Conservation (phyloP, 2,113 vertebrate species). For the Tragulus kanchil region DNA sequence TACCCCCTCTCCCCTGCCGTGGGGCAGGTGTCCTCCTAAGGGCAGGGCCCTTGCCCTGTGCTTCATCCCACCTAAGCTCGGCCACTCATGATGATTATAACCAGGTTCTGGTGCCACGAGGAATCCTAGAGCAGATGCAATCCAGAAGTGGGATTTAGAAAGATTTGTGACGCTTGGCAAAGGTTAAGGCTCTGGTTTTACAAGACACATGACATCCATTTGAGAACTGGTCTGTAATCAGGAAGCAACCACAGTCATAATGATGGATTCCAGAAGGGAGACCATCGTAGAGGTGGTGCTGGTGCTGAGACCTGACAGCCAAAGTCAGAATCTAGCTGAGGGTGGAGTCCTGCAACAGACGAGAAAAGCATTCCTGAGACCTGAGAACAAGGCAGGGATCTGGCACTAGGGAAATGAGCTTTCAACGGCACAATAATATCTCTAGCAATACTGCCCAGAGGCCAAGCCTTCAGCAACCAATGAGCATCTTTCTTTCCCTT, state of each 20-base stretch:
- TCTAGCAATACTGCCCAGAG: background rate
- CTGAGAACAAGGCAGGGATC: background rate
- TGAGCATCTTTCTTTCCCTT: background rate
- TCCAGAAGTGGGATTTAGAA: background rate
- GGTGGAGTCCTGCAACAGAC: background rate
- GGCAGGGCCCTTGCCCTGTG: background rate
- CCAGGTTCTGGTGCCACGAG: background rate
- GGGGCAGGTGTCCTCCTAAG: background rate
- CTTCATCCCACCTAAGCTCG: background rate
- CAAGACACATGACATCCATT: background rate
- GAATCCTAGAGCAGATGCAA: background rate
- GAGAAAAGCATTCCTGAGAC: background rate
- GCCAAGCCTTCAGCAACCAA: background rate
- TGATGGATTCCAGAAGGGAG: background rate
- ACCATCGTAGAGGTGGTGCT: background rate
- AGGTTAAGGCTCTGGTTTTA: background rate
- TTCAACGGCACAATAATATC: background rate
- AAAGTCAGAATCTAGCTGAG: background rate
- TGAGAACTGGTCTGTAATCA: background rate
- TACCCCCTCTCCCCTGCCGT: too few species aligned
- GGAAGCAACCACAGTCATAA: rapidly evolving
- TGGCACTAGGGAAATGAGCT: too few species aligned
- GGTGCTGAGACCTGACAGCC: background rate
- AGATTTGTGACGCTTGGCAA: background rate
- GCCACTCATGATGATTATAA: too few species aligned